Evolutionary conservation across 2,113 vertebrate species (phyloP).

Genomic region (Recurvirostra avosetta): DNA sequence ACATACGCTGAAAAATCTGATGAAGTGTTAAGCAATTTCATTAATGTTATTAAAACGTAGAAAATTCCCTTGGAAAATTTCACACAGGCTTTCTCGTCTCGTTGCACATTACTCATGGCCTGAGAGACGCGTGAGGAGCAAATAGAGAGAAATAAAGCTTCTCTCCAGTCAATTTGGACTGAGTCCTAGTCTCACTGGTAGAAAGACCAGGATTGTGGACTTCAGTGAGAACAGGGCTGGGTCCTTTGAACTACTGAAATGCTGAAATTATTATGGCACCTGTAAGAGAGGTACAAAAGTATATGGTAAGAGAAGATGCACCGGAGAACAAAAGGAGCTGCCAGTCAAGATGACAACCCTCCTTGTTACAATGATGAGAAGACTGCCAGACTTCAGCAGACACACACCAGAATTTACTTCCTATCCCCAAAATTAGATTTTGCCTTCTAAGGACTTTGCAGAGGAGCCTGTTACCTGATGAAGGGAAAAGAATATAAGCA

Average conservation of each 20-base stretch:
- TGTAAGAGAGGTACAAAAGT: neutral
- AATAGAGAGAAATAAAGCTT: slow-evolving; percentile 20
- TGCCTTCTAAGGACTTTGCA: neutral
- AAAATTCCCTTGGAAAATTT: slow-evolving; percentile 54
- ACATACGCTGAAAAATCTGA: neutral
- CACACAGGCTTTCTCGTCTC: neutral
- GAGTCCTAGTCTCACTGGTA: slow-evolving; percentile 12
- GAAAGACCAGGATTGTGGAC: slow-evolving; percentile 11
- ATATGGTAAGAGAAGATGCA: neutral
- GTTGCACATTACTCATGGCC: slow-evolving; percentile 15
- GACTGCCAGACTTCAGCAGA: neutral
- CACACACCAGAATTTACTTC: neutral
- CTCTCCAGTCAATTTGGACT: neutral
- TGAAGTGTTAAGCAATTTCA: slow-evolving; percentile 4
- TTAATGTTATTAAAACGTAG: neutral
- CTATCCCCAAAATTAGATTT: neutral
- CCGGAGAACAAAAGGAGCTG: slow-evolving; percentile 4
- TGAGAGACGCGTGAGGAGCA: neutral
- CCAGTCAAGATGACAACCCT: neutral
- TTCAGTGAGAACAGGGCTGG: slow-evolving; percentile 32
- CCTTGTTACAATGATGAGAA: neutral
- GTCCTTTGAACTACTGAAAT: slow-evolving; percentile 24
- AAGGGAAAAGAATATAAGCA: neutral
- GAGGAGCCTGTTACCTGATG: neutral
- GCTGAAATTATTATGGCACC: neutral